Conservation (phyloP, 2,113 vertebrate species). For the Sapajus apella region DNA sequence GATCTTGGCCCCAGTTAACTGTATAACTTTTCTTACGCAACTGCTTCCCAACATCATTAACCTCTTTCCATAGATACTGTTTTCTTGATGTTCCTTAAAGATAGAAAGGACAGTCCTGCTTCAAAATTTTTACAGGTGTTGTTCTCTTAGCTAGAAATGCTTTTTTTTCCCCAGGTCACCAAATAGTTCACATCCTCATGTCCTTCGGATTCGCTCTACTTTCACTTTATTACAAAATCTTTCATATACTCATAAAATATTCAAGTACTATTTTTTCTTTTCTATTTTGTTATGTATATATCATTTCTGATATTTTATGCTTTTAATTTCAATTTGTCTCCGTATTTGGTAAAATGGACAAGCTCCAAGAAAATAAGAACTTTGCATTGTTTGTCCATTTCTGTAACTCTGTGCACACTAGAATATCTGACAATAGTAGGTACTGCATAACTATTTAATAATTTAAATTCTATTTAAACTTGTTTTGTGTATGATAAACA, state of each 20-base stretch:
- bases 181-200: neutral
- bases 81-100: neutral
- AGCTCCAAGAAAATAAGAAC: neutral
- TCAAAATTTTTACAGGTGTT: neutral
- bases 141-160: neutral
- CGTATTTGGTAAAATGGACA: neutral
- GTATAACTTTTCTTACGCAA: neutral
- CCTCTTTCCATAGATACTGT: too few species aligned
- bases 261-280: neutral
- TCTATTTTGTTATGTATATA: neutral
- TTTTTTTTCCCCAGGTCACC: neutral
- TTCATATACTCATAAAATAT: neutral
- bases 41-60: neutral
- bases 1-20: neutral
- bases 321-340: neutral
- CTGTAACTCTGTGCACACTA: too few species aligned
- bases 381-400: neutral
- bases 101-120: neutral
- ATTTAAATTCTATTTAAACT: neutral
- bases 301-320: neutral
- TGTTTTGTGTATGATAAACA: neutral
- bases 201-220: neutral
- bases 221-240: neutral
- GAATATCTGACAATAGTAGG: neutral
- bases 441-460: neutral